Evolutionary conservation across 2,888 invertebrate genomes (phyloP), one percentile per base, ranked within the genome.

Genomic region (Boloria euphrosyne): DNA sequence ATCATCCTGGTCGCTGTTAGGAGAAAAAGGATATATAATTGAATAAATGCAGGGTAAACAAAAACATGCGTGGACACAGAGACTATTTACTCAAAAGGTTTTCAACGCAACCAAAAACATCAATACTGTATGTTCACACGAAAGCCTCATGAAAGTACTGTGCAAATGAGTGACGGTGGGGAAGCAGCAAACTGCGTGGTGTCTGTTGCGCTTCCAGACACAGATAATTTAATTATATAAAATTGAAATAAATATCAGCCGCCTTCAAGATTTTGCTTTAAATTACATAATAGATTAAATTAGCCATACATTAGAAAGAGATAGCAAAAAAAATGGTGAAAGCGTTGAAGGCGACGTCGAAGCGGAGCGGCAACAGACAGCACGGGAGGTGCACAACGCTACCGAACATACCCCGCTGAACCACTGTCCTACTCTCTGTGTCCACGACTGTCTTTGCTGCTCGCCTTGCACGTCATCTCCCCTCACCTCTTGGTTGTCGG

Each of bases 401-500:
- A 93, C 92, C 85, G 85, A 84, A 94, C 94, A 92, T 94, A 94
- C 94, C 94, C 94, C 94, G 92, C 92, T 93, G 93, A 94, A 94
- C 94, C 94, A 94, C 92, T 94, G 93, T 89, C 94, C 94, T 93
- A 94, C 93, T 93, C 93, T 94, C 93, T 94, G 94, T 93, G 94
- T 93, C 94, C 95, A 93, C 94, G 95, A 92, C 85, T 93, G 93
- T 93, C 86, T 87, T 84, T 89, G 86, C 81, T 87, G 84, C 83
- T 87, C 90, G 75, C 83, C 88, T 75, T 83, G 84, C 82, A 82
- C 83, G 80, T 84, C 85, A 75, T 86, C 91, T 80, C 87, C 87
- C 80, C 90, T 90, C 91, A 90, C 91, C 91, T 90, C 92, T 89
- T 87, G 89, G 85, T 82, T 85, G 5, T 89, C 90, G 61, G 87